Conservation (phyloP, 2,113 vertebrate species). For the Toxotes chatareus region DNA sequence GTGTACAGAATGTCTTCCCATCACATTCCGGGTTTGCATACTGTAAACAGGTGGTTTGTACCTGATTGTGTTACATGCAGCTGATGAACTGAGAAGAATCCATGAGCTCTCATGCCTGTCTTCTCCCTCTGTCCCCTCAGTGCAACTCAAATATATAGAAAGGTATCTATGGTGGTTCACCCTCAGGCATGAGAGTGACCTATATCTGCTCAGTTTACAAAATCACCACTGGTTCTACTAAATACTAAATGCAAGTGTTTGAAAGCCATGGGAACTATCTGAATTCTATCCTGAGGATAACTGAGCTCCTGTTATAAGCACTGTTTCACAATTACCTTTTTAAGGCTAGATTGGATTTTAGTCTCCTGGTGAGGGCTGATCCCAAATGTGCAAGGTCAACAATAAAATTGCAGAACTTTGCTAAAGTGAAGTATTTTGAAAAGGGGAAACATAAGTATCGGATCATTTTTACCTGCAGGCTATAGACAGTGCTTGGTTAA, state of each 20-base stretch:
- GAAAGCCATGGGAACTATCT: neutral
- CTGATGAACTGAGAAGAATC: conserved; percentile 35
- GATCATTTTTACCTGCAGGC: conserved; percentile 26
- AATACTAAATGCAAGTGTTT: neutral
- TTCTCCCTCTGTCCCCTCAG: neutral
- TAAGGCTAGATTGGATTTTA: conserved; percentile 16
- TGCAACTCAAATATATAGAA: neutral
- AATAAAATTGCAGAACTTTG: conserved; percentile 2
- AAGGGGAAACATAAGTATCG: neutral
- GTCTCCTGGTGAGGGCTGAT: conserved; percentile 14
- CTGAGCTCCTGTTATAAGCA: neutral
- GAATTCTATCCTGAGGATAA: neutral
- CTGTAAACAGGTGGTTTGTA: conserved; percentile 51
- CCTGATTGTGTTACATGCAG: neutral
- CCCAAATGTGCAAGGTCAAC: conserved; percentile 20
- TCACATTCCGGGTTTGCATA: conserved; percentile 33
- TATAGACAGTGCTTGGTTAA: neutral
- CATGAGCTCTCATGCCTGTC: neutral
- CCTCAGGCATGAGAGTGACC: conserved; percentile 7
- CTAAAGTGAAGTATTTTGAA: neutral
- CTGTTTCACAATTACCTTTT: conserved; percentile 22
- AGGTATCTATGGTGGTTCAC: neutral
- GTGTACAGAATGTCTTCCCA: neutral
- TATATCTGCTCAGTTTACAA: conserved; percentile 7
- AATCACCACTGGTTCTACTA: neutral